phyloP scores from a whole-genome alignment of 2,797 vertebrate genomes.

The Oceanodroma leucorhoa region DNA sequence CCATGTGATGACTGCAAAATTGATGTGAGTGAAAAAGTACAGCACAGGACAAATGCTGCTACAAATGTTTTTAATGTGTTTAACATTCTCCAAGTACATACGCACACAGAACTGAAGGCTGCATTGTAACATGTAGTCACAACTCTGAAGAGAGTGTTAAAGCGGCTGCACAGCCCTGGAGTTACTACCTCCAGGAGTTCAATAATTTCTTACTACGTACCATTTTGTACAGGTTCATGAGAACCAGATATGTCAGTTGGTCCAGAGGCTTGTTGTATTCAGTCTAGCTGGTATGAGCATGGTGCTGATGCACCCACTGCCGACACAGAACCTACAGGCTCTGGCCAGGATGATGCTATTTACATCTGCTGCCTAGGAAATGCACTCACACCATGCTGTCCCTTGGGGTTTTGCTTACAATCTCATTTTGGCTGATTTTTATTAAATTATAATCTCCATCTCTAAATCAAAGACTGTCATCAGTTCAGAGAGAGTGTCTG shows the following conservation, averaged over 20 bases:
- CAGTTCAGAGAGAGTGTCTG: not conserved
- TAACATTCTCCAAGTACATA: not conserved
- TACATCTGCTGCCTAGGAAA: not conserved
- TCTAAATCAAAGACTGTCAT: not conserved
- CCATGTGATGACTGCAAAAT: not conserved
- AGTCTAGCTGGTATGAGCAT: not conserved
- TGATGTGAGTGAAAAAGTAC: not conserved
- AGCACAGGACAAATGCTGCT: not conserved
- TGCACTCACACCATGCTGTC: not conserved
- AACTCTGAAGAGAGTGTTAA: not conserved
- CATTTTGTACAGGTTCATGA: not conserved
- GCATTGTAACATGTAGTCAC: not conserved
- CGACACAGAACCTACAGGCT: not conserved
- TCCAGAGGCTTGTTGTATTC: not conserved
- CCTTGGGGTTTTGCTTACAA: not conserved
- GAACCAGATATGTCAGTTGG: not conserved
- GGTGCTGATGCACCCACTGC: rapidly evolving
- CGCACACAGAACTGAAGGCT: rapidly evolving
- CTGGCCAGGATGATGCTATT: not conserved
- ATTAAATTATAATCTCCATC: not conserved
- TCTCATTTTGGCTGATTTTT: not conserved
- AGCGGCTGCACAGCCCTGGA: not conserved
- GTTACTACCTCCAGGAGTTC: not conserved
- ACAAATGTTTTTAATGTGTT: not conserved
- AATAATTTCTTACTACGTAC: not conserved